These are phyloP conservation scores for Disparrhopalites patrizii DNA, from an alignment of 2,888 invertebrate genomes.

Conservation along the genomic window DNA sequence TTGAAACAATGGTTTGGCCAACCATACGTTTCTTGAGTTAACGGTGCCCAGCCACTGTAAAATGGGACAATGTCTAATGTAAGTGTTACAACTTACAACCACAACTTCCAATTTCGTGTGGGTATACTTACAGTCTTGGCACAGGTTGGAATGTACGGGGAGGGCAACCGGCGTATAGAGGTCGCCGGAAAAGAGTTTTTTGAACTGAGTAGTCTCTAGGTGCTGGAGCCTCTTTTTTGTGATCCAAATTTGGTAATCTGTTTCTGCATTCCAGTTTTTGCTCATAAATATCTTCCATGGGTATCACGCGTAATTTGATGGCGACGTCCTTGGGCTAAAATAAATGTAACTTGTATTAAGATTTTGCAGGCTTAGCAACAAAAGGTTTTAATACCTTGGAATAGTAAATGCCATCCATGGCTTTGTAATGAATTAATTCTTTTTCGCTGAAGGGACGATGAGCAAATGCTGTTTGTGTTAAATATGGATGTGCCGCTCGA, in stretches of 20 bases:
- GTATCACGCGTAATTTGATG: slow-evolving; percentile 25
- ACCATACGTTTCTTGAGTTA: slow-evolving; percentile 4
- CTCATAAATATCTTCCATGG: slow-evolving; percentile 29
- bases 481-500: slow-evolving; percentile 27
- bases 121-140: slow-evolving; percentile 22
- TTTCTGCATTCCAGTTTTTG: slow-evolving; percentile 1
- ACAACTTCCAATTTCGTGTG: too few relatives aligned
- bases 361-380: background rate
- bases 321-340: slow-evolving; percentile 26
- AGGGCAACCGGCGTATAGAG: slow-evolving; percentile 27
- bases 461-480: slow-evolving; percentile 5
- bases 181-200: slow-evolving; percentile 21
- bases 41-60: slow-evolving; percentile 24
- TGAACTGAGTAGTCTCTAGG: slow-evolving; percentile 1
- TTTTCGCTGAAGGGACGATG: slow-evolving; percentile 26
- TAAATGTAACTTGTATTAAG: background rate
- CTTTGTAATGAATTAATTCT: slow-evolving; percentile 9
- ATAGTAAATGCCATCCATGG: slow-evolving; percentile 6
- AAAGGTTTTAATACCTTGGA: slow-evolving; percentile 16
- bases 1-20: slow-evolving; percentile 15
- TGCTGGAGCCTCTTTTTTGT: background rate
- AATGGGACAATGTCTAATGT: too few relatives aligned
- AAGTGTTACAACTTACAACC: too few relatives aligned
- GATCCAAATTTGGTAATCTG: background rate
- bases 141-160: slow-evolving; percentile 28